Evolutionary conservation across 2,797 vertebrate genomes (phyloP).

Genomic region (Macrochelys suwanniensis): DNA sequence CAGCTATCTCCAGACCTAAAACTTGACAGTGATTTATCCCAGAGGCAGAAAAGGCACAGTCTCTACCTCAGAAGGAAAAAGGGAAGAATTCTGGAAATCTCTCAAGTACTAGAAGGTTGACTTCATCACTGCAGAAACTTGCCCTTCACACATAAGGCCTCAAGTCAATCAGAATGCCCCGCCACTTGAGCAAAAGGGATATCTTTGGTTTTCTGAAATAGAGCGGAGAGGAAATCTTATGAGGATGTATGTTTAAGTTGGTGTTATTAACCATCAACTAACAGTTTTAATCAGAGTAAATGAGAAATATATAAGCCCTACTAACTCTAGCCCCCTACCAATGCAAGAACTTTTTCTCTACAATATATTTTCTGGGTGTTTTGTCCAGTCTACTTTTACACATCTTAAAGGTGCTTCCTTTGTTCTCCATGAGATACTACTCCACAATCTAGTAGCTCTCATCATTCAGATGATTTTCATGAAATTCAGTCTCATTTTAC

Average conservation of each 20-base stretch:
- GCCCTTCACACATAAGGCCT: neutral
- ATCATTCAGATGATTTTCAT: constrained; percentile 44
- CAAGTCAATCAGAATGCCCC: neutral
- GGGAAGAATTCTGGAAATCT: neutral
- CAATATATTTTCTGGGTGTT: neutral
- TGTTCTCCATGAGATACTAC: neutral
- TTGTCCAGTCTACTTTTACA: neutral
- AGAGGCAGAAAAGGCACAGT: neutral
- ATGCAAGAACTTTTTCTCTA: neutral
- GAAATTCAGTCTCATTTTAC: constrained; percentile 41
- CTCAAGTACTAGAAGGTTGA: neutral
- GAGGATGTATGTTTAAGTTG: neutral
- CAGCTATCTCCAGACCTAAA: neutral
- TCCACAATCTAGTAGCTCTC: neutral
- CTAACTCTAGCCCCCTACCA: neutral
- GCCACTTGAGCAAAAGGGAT: neutral
- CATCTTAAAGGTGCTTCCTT: neutral
- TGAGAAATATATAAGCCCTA: constrained; percentile 25
- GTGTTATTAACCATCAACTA: constrained; percentile 22
- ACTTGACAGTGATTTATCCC: neutral
- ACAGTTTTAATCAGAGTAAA: constrained; percentile 37
- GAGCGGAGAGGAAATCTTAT: neutral
- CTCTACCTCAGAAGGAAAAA: neutral
- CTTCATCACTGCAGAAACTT: neutral
- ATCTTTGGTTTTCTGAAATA: constrained; percentile 21